Evolutionary conservation across 2,113 vertebrate genomes (phyloP).

Genomic region (Carollia perspicillata): DNA sequence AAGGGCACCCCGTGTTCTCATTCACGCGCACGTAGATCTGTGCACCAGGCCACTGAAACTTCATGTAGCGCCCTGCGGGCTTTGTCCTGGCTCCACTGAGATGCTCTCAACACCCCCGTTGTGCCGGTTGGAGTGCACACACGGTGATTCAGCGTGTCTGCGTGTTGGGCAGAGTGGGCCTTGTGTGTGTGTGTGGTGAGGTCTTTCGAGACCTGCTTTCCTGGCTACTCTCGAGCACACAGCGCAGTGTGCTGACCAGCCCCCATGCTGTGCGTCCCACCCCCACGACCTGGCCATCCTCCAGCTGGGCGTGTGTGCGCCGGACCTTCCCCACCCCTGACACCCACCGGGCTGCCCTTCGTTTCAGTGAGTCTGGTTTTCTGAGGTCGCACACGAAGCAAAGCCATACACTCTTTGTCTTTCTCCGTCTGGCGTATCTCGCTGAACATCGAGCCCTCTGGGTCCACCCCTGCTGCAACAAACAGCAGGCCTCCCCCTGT

Average conservation of each 20-base stretch:
- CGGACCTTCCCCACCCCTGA: neutral
- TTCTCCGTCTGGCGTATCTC: neutral
- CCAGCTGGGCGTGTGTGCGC: fast-evolving
- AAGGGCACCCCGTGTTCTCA: fast-evolving
- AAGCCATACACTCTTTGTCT: fast-evolving
- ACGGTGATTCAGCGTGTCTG: fast-evolving
- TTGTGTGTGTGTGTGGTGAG: neutral
- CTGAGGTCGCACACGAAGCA: fast-evolving
- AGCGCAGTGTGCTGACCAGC: fast-evolving
- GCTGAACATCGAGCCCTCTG: fast-evolving
- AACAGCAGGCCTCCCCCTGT: neutral
- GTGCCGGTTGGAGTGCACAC: neutral
- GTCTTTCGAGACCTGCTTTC: neutral
- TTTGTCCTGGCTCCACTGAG: neutral
- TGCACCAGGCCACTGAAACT: neutral
- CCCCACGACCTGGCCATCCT: fast-evolving
- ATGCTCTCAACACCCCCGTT: fast-evolving
- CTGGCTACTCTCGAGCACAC: fast-evolving
- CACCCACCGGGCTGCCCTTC: neutral
- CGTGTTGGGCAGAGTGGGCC: too few species aligned
- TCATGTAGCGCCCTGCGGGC: fast-evolving
- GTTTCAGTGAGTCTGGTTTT: fast-evolving
- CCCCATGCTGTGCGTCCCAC: fast-evolving
- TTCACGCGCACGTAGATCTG: neutral
- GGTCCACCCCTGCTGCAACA: neutral